phyloP scores from a whole-genome alignment of 2,888 invertebrate species.

The Cylloceria caligata region DNA sequence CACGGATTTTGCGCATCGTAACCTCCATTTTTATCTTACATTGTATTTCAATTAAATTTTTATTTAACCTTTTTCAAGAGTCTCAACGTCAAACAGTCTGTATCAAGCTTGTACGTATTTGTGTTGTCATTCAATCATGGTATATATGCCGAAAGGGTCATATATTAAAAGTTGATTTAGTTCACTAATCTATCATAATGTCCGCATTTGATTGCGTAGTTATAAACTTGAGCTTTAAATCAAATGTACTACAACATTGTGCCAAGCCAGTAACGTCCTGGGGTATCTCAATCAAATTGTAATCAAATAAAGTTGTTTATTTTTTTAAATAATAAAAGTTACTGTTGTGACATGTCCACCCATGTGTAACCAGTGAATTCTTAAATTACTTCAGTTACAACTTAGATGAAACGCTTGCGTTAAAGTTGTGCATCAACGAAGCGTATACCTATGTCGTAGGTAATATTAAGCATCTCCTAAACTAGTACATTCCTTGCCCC shows the following conservation, averaged over 20 bases:
- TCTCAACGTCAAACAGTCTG: too few species aligned
- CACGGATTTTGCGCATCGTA: too few species aligned
- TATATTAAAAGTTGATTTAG: conserved; percentile 77
- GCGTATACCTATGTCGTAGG: too few species aligned
- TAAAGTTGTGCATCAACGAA: background rate
- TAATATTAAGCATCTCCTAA: too few species aligned
- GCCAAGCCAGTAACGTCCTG: background rate
- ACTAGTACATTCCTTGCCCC: too few species aligned
- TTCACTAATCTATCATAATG: conserved; percentile 76
- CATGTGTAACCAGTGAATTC: background rate
- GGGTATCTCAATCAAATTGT: background rate
- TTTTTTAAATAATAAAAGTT: too few species aligned
- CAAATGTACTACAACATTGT: conserved; percentile 54
- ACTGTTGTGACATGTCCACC: too few species aligned
- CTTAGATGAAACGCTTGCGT: conserved; percentile 20
- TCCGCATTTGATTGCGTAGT: conserved; percentile 70
- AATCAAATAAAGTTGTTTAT: background rate
- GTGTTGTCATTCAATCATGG: conserved; percentile 74
- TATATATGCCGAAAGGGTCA: conserved; percentile 76
- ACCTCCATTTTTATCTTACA: too few species aligned
- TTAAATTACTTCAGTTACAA: background rate
- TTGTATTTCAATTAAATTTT: too few species aligned
- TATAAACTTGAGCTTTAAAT: conserved; percentile 67
- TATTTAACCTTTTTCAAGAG: too few species aligned
- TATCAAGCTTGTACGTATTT: too few species aligned